phyloP scores from a whole-genome alignment of 2,888 invertebrate genomes.

The Xestia xanthographa region DNA sequence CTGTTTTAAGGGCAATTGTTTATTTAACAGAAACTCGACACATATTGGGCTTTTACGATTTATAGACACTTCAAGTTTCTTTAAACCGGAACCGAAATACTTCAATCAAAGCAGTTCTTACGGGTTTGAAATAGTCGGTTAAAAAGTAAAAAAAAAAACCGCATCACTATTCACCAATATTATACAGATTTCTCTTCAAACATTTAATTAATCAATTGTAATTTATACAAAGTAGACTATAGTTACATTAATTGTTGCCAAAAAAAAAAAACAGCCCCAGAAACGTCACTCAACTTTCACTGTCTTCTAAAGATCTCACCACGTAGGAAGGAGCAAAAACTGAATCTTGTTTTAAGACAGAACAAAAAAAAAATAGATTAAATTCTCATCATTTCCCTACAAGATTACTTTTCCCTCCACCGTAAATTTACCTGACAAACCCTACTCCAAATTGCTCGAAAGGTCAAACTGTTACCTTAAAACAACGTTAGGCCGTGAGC shows the following conservation, averaged over 20 bases:
- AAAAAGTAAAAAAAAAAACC: not conserved
- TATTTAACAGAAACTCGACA: not conserved
- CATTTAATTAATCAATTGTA: not conserved
- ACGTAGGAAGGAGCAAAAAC: not conserved
- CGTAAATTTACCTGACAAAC: constrained; percentile 23
- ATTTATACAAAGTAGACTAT: not conserved
- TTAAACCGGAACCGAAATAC: too few relatives aligned
- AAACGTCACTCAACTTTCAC: not conserved
- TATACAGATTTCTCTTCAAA: not conserved
- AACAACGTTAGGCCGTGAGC: constrained; percentile 17
- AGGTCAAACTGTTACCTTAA: constrained; percentile 41
- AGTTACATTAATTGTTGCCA: not conserved
- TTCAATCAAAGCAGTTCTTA: not conserved
- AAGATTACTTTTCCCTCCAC: constrained; percentile 8
- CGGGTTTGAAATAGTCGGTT: not conserved
- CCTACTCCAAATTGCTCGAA: constrained; percentile 13
- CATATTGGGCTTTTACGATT: not conserved
- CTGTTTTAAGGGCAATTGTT: not conserved
- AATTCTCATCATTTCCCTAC: not conserved
- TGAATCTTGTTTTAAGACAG: not conserved
- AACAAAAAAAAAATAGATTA: not conserved
- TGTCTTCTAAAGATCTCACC: not conserved
- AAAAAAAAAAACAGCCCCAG: not conserved
- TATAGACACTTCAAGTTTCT: too few relatives aligned
- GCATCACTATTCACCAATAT: not conserved